Conservation (phyloP, 2,797 vertebrate genomes). For the Hypotaenidia okinawae region DNA sequence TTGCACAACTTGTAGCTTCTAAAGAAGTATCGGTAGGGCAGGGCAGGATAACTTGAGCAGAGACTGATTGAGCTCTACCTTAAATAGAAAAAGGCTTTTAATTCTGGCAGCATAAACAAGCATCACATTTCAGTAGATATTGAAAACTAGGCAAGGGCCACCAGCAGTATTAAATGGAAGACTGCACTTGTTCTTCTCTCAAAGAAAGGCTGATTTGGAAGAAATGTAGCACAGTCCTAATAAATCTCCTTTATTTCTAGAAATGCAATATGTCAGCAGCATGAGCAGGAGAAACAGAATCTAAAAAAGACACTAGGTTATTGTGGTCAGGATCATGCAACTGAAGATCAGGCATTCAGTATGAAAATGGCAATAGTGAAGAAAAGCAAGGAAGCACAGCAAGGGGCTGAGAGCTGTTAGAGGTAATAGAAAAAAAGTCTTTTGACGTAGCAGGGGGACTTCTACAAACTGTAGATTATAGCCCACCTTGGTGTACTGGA, state of each 20-base stretch:
- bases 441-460: background rate
- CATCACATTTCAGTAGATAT: background rate
- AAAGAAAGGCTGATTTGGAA: background rate
- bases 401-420: background rate
- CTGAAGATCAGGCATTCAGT: conserved; percentile 2
- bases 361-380: background rate
- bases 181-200: background rate
- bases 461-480: conserved; percentile 12
- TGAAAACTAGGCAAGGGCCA: conserved; percentile 4
- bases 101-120: background rate
- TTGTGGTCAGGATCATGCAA: background rate
- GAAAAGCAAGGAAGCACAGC: background rate
- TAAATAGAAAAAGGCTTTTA: background rate
- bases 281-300: background rate
- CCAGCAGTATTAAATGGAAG: background rate
- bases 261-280: background rate
- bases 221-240: background rate
- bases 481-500: background rate
- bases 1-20: background rate
- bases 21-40: background rate
- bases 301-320: conserved; percentile 1
- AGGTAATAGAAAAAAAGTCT: background rate
- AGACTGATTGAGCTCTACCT: background rate
- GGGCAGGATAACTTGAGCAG: background rate
- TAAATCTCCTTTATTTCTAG: background rate